A percentile compares a stretch with the other conserved stretches of the same genome.
Conservation (phyloP, 2,113 vertebrate genomes). For the Onychorhynchus coronatus region DNA sequence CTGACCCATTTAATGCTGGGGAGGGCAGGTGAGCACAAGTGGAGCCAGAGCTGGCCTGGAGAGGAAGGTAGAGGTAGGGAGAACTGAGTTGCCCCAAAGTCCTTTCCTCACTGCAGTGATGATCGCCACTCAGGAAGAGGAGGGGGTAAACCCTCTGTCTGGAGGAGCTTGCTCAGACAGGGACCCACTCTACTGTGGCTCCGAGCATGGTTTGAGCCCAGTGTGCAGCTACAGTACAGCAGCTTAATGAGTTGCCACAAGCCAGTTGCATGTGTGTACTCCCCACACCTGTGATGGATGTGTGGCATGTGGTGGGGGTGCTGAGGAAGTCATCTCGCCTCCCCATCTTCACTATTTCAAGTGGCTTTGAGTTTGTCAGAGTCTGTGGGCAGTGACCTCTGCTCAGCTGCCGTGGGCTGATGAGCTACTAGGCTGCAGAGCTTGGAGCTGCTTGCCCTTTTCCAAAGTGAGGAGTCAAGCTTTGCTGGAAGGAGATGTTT, state of each 20-base stretch:
- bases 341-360: neutral
- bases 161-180: neutral
- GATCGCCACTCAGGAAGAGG: neutral
- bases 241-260: neutral
- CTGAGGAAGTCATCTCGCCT: neutral
- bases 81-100: neutral
- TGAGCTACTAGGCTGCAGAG: neutral
- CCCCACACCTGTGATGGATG: rapidly evolving
- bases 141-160: neutral
- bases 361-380: neutral
- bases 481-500: neutral
- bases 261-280: neutral
- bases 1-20: neutral
- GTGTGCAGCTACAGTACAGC: rapidly evolving
- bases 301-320: rapidly evolving
- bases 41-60: neutral
- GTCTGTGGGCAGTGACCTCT: neutral
- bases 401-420: neutral
- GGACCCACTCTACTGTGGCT: neutral
- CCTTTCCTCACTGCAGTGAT: rapidly evolving
- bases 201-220: neutral
- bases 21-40: neutral
- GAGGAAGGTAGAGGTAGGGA: neutral
- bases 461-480: neutral
- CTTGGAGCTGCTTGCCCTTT: neutral